phyloP scores from a whole-genome alignment of 2,888 invertebrate species.

The Cerastis rubricosa region DNA sequence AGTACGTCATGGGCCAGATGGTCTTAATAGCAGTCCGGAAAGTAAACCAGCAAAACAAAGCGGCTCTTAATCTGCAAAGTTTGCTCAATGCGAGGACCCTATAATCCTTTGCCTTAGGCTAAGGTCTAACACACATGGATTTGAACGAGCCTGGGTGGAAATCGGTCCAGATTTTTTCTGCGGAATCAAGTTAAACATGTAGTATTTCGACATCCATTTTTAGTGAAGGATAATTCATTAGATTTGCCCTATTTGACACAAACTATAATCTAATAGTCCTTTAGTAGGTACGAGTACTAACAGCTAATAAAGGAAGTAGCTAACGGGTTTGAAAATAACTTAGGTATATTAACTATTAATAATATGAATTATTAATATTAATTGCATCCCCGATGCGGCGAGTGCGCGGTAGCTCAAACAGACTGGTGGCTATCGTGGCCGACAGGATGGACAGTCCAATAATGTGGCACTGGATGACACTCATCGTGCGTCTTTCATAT shows the following conservation, averaged over 20 bases:
- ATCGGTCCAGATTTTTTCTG: background rate
- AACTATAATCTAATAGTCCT: background rate
- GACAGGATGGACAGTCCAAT: no score
- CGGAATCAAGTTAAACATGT: background rate
- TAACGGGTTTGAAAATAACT: background rate
- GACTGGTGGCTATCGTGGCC: no score
- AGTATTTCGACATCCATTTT: background rate
- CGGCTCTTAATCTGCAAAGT: conserved; percentile 16
- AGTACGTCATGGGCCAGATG: conserved; percentile 15
- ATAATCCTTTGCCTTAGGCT: background rate
- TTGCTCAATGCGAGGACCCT: background rate
- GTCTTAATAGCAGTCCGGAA: background rate
- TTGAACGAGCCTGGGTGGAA: conserved; percentile 9
- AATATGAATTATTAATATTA: no score
- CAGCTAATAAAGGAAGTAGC: no score
- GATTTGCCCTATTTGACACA: background rate
- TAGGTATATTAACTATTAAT: background rate
- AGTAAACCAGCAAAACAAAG: conserved; percentile 26
- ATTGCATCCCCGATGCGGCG: no score
- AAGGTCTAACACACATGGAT: background rate
- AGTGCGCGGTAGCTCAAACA: no score
- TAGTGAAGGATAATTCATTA: no score
- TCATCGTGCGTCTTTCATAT: no score
- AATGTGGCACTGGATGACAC: no score
- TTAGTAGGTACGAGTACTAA: no score